Evolutionary conservation across 2,888 invertebrate species (phyloP).

Genomic region (Euplexia lucipara): DNA sequence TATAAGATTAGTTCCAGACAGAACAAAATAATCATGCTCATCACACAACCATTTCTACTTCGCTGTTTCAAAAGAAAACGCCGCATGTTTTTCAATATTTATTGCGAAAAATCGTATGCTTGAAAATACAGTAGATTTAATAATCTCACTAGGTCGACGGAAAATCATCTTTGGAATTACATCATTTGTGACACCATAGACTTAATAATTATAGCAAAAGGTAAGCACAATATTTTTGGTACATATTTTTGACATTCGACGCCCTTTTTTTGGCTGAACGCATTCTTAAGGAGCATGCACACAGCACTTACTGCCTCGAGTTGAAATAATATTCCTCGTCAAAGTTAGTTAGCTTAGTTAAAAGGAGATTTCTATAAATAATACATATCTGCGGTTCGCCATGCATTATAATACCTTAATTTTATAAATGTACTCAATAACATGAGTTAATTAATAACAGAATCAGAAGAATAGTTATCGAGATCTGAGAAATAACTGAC

Average conservation of each 20-base stretch:
- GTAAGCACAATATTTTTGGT: constrained; percentile 32
- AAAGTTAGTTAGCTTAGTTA: not conserved
- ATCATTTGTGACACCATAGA: constrained; percentile 24
- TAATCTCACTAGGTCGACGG: constrained; percentile 63
- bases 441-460: constrained; percentile 11
- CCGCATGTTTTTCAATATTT: constrained; percentile 51
- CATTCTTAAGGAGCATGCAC: constrained; percentile 11
- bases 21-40: too few species aligned
- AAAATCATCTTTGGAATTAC: constrained; percentile 54
- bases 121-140: constrained; percentile 66
- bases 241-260: constrained; percentile 14
- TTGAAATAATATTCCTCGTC: not conserved
- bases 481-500: constrained; percentile 41
- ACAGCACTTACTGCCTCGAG: constrained; percentile 3
- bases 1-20: too few species aligned
- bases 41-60: too few species aligned
- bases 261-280: not conserved
- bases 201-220: constrained; percentile 11
- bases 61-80: constrained; percentile 6
- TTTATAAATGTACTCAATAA: constrained; percentile 1
- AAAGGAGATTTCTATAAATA: not conserved
- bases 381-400: not conserved
- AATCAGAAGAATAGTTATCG: not conserved
- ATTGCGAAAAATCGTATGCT: constrained; percentile 71
- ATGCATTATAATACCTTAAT: constrained; percentile 6